Evolutionary conservation across 2,797 vertebrate genomes (phyloP), one percentile per base, ranked within the genome.

Genomic region (Balearica regulorum): DNA sequence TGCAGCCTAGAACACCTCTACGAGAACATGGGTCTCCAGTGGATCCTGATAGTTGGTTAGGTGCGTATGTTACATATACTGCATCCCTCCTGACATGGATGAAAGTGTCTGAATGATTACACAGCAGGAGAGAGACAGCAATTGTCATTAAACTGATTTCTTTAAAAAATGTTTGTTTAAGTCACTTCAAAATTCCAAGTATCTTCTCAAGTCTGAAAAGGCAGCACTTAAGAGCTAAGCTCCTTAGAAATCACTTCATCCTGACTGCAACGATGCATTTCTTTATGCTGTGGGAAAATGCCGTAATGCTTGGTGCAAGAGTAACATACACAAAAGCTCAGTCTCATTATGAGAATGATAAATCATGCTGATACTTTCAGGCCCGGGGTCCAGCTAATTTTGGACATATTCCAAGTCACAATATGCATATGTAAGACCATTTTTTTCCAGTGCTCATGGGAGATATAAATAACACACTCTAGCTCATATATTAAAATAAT

Each of bases 91-190:
- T 66, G 35, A 41, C 10, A 28, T 16, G 14, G 26, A 25, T 77
- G 37, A 33, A 87, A 57, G 19, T 25, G 9, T 28, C 18, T 73
- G 55, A 89, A 62, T 10, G 8, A 65, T 51, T 51, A 55, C 12
- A 8, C 17, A 35, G n/a, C 8, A 68, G 28, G 13, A 83, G 39
- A 69, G 33, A 83, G 44, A 22, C 7, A 57, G 41, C 4, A 87
- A 72, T 9, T 83, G 17, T 43, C n/a, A 20, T 82, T 39, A 44
- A 85, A 73, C 19, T 55, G 44, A 75, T 78, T 86, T 83, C 13
- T 81, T 51, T 54, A 77, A 85, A 49, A 85, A 96, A 81, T 53
- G 13, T 79, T 94, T 93, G 48, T 64, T 88, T 73, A 91, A 95
- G 33, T 64, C 48, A 83, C 53, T 85, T 95, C 71, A 89, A 72